These are phyloP conservation scores for Drosophila anomalata DNA, from an alignment of 2,888 invertebrate species.

Conservation along the genomic window DNA sequence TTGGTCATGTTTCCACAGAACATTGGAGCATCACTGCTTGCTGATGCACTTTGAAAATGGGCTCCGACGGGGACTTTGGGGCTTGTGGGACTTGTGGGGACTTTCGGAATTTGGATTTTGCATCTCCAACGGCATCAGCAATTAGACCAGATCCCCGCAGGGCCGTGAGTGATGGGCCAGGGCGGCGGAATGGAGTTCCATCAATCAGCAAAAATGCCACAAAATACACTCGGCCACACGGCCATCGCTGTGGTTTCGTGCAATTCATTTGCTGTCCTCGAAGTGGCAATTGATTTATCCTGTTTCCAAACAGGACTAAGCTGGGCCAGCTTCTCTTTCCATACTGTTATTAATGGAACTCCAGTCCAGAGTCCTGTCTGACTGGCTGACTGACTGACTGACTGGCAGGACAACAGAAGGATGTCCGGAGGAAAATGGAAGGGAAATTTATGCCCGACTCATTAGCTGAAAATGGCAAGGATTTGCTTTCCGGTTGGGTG, in stretches of 20 bases:
- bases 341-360: conserved; percentile 43
- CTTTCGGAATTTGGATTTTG: background rate
- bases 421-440: conserved; percentile 11
- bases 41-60: background rate
- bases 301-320: conserved; percentile 18
- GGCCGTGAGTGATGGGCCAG: conserved; percentile 29
- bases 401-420: background rate
- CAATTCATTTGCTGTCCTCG: conserved; percentile 41
- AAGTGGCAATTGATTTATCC: conserved; percentile 60
- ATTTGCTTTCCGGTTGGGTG: conserved; percentile 11
- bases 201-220: conserved; percentile 25
- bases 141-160: conserved; percentile 7
- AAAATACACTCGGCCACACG: background rate
- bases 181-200: conserved; percentile 11
- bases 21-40: background rate
- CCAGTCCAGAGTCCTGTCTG: conserved; percentile 6
- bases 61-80: background rate
- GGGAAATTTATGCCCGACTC: conserved; percentile 35
- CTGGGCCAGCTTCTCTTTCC: background rate
- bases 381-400: conserved; percentile 19
- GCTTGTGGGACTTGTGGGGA: background rate
- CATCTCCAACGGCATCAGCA: conserved; percentile 7
- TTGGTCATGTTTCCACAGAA: background rate
- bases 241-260: conserved; percentile 6
- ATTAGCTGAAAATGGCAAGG: conserved; percentile 49